These are phyloP conservation scores for Aplysia californica DNA, from an alignment of 1,140 invertebrate genomes.

Conservation along the genomic window DNA sequence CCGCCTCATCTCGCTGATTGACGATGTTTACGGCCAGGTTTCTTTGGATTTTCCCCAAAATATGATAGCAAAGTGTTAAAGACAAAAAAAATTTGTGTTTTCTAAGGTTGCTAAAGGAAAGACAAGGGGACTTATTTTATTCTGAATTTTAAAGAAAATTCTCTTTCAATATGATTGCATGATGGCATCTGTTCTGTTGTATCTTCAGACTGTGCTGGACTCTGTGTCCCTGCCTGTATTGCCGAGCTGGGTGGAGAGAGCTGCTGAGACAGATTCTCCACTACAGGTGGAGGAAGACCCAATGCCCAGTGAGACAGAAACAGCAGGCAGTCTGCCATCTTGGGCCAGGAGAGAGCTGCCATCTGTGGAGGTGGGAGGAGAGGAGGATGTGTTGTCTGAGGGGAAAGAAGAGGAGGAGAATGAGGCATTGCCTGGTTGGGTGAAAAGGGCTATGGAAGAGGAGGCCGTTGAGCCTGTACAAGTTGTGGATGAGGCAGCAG, in stretches of 20 bases:
- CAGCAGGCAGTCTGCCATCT: too few relatives aligned
- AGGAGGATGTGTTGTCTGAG: too few relatives aligned
- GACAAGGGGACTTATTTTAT: background rate
- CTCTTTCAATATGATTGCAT: too few relatives aligned
- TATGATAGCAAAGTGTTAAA: too few relatives aligned
- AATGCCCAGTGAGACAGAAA: too few relatives aligned
- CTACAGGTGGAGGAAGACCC: too few relatives aligned
- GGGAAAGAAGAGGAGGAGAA: background rate
- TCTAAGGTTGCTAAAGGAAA: too few relatives aligned
- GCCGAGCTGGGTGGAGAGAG: background rate
- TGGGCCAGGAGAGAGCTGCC: slow-evolving; percentile 33
- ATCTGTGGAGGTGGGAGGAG: background rate
- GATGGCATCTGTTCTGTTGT: background rate
- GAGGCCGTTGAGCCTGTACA: slow-evolving; percentile 9
- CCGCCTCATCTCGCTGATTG: too few relatives aligned
- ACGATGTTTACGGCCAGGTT: too few relatives aligned
- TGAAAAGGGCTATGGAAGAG: slow-evolving; percentile 17
- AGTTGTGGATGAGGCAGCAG: slow-evolving; percentile 39
- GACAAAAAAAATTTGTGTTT: too few relatives aligned
- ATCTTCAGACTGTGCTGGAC: background rate
- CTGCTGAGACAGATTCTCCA: background rate
- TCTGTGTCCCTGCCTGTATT: background rate
- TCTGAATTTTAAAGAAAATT: background rate
- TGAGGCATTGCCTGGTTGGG: slow-evolving; percentile 6
- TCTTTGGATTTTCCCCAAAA: too few relatives aligned